phyloP scores from a whole-genome alignment of 1,140 invertebrate species.

The Zaprionus taronus region DNA sequence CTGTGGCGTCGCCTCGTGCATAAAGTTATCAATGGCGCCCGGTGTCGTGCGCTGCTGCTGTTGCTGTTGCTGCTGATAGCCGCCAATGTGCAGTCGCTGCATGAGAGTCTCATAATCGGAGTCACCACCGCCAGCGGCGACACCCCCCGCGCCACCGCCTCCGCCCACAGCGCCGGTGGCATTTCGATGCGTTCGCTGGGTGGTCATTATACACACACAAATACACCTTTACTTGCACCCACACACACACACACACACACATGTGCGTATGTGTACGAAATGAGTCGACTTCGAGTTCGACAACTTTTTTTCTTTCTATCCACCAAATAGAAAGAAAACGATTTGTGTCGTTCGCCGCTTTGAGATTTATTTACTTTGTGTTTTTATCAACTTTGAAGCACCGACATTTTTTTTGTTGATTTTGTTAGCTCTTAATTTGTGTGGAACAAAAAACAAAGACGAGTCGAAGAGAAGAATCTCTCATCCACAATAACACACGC shows the following conservation, averaged over 20 bases:
- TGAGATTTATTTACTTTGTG: background rate
- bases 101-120: conserved; percentile 77
- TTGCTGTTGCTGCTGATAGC: conserved; percentile 47
- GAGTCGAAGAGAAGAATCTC: conserved; percentile 39
- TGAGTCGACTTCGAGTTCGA: conserved; percentile 7
- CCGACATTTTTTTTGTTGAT: conserved; percentile 34
- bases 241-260: background rate
- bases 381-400: conserved; percentile 37
- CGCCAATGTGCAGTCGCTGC: conserved; percentile 75
- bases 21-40: conserved; percentile 63
- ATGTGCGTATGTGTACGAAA: conserved; percentile 7
- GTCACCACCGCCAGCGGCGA: conserved; percentile 42
- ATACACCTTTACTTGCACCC: conserved; percentile 1
- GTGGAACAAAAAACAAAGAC: conserved; percentile 37
- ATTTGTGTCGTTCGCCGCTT: background rate
- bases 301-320: background rate
- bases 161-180: conserved; percentile 34
- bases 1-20: conserved; percentile 52
- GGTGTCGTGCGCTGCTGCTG: conserved; percentile 32
- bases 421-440: conserved; percentile 18
- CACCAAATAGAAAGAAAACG: background rate
- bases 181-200: conserved; percentile 71
- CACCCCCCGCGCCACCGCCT: background rate
- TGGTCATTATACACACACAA: conserved; percentile 61
- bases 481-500: conserved; percentile 36